A percentile compares a stretch with the other conserved stretches of the same genome.
Conservation (phyloP, 2,797 vertebrate genomes). For the Limosa lapponica region DNA sequence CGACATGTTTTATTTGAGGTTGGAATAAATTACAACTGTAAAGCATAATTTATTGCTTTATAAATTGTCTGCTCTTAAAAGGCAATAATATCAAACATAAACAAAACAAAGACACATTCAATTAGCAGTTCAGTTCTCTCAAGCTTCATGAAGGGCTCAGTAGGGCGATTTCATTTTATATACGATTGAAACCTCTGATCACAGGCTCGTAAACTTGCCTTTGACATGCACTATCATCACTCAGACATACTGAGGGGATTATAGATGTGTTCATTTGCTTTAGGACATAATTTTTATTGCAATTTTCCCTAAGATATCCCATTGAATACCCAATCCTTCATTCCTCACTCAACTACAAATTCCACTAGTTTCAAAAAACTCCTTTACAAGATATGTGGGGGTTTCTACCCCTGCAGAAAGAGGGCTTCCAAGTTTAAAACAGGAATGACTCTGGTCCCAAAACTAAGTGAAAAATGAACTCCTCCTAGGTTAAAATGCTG, state of each 20-base stretch:
- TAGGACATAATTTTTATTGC: neutral
- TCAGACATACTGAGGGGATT: neutral
- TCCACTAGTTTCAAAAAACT: neutral
- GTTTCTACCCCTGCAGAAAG: neutral
- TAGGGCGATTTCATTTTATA: conserved; percentile 17
- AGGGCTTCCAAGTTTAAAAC: neutral
- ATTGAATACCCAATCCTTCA: neutral
- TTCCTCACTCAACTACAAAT: neutral
- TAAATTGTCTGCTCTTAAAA: conserved; percentile 54
- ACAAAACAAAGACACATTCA: conserved; percentile 34
- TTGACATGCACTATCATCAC: conserved; percentile 37
- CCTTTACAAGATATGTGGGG: neutral
- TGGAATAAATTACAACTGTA: conserved; percentile 68
- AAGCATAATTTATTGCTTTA: conserved; percentile 66
- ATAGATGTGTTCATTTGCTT: neutral
- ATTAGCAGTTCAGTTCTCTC: conserved; percentile 51
- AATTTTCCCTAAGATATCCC: neutral
- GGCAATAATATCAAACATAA: conserved; percentile 66
- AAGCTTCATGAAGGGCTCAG: conserved; percentile 36
- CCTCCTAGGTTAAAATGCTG: neutral
- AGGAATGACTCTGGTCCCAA: neutral
- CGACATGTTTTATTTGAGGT: conserved; percentile 57
- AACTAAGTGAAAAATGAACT: neutral
- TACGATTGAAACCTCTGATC: neutral
- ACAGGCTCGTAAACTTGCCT: conserved; percentile 20